Evolutionary conservation across 2,113 vertebrate species (phyloP), one percentile per base, ranked within the genome.

Genomic region (Numenius arquata): DNA sequence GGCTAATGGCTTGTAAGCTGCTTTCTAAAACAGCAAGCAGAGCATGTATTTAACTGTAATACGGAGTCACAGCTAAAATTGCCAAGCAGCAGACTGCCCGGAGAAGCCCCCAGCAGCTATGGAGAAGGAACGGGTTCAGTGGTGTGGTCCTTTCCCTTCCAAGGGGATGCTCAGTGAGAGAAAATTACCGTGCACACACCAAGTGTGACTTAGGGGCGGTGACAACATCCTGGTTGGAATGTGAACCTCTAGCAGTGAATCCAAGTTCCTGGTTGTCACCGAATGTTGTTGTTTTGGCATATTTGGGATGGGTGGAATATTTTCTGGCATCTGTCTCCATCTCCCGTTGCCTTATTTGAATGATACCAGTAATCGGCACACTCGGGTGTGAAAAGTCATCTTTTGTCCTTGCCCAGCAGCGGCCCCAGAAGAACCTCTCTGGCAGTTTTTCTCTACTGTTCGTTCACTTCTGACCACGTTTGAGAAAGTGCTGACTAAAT

Each of bases 11-110:
- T 47, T 15, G 8, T 18, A 52, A 65, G 53, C 40, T 19, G 43
- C 48, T 86, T 41, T 73, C 16, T 30, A 8, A 61, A 55, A 26
- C 3, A 27, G 52, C 65, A 12, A 70, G 75, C 52, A 59, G 58
- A 56, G 21, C 9, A 0, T 43, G 4, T 45, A 2, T 14, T 75
- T 23, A 62, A 2, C 16, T n/a, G 1, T 40, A n/a, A 38, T n/a
- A 17, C 0, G 1, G 43, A 62, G 18, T 12, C 34, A 34, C 55
- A 38, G 30, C 62, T 68, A 20, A 52, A 34, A 16, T 19, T 40
- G 62, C 22, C 5, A 4, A 9, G 40, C 12, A 7, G 47, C 47
- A 48, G 47, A 21, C 9, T 40, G 50, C 25, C 4, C 34, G 5
- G 50, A 23, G 45, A 22, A 40, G 38, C 36, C 8, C 7, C 34